Base-by-base conservation (phyloP, 53 echinoderm and acorn worm species). In the Holothuria leucospilota region DNA sequence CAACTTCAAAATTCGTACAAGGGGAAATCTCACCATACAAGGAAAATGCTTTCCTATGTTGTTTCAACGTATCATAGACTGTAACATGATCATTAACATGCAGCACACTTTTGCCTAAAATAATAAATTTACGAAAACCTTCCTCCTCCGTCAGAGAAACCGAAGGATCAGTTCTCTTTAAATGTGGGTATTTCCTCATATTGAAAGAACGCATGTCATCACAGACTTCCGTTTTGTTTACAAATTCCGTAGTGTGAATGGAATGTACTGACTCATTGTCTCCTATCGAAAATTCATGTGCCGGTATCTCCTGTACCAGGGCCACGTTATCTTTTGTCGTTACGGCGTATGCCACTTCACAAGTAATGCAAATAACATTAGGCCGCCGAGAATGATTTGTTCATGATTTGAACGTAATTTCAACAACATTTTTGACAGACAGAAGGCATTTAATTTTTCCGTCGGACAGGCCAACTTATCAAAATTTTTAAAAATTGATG, bases 21-120 rank as follows among this genome's bases (percentile, higher is more conserved):
- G 53, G 71, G n/a, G 71, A 85, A 16, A 85, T 46, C 71, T 85
- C 85, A 15, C 85, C 85, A 71, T 85, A 85, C 59, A 85, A 56
- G 30, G 72, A 85, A 71, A 85, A 85, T 24, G 85, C 85, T 27
- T 69, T 1, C 18, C 72, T 30, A 20, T 84, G 29, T 24, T 51
- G 34, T 34, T 34, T 3, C 13, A 68, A 18, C 5, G 18, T 38
- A 27, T 46, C 68, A 52, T 51, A 26, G 41, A 84, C 39, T 21
- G 21, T 21, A 6, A 8, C 11, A 29, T 72, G 26, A 21, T 70
- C 71, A 70, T 21, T 18, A 0, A 26, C 18, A 53, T 15, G 20
- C 14, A 85, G 39, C 11, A 59, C 56, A 40, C 85, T 77, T 38
- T 74, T 74, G 18, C 34, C 53, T 12, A 61, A 62, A 27, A 39